Conservation (phyloP, 2,797 vertebrate species). For the Setipinna tenuifilis region DNA sequence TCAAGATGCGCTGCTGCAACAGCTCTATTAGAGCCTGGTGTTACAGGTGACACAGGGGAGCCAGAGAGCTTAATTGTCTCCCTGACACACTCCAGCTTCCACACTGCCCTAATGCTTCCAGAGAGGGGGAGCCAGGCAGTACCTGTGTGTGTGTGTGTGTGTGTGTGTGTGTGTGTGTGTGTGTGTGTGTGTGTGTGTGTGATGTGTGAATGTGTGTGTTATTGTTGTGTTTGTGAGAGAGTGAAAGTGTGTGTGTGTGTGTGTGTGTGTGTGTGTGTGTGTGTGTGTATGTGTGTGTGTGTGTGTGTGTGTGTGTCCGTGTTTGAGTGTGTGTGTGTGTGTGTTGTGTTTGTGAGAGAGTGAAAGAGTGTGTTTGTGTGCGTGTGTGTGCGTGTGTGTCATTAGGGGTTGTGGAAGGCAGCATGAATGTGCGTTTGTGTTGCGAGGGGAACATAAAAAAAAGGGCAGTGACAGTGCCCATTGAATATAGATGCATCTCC, state of each 20-base stretch:
- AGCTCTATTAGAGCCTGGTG: slow-evolving; percentile 72
- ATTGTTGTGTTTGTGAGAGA: too few species aligned
- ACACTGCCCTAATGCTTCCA: slow-evolving; percentile 77
- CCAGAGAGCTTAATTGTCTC: slow-evolving; percentile 78
- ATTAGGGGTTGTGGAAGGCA: too few species aligned
- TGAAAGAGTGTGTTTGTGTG: background rate
- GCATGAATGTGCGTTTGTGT: background rate
- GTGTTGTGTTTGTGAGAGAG: too few species aligned
- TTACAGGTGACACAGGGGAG: slow-evolving; percentile 82
- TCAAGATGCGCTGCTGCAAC: slow-evolving; percentile 49
- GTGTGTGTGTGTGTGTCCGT: background rate
- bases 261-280: background rate
- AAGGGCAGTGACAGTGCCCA: background rate
- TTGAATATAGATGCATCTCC: slow-evolving; percentile 72
- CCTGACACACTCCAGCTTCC: slow-evolving; percentile 74
- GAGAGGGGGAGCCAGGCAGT: slow-evolving; percentile 75
- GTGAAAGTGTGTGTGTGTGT: background rate
- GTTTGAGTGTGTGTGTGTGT: too few species aligned
- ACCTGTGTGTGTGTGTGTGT: slow-evolving; percentile 17
- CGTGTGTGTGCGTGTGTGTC: too few species aligned
- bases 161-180: background rate
- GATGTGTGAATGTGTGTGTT: too few species aligned
- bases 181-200: background rate
- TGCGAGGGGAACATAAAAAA: slow-evolving; percentile 8
- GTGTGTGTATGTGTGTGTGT: background rate